Percentiles rank a stretch among this genome's conserved stretches.
These are phyloP conservation scores for Thelaira solivaga DNA, from an alignment of 2,888 invertebrate genomes.

Conservation along the genomic window DNA sequence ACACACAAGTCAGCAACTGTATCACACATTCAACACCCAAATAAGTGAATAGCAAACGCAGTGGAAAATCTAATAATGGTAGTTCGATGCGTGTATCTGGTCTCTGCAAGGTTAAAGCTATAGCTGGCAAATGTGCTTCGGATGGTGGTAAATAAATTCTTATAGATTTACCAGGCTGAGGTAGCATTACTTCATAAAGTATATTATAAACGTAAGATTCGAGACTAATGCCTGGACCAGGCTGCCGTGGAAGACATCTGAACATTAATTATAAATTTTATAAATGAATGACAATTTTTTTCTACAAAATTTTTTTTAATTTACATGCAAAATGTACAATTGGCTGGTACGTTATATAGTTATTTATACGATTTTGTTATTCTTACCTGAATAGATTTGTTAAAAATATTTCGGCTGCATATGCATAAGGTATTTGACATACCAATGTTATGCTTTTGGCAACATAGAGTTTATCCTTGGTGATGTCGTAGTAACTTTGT, in stretches of 20 bases:
- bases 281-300: background rate
- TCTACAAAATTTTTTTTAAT: too few species aligned
- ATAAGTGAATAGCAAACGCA: slow-evolving; percentile 91
- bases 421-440: slow-evolving; percentile 93
- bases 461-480: slow-evolving; percentile 95
- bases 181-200: slow-evolving; percentile 94
- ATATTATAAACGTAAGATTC: slow-evolving; percentile 97
- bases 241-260: slow-evolving; percentile 87
- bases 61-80: slow-evolving; percentile 94
- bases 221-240: slow-evolving; percentile 86
- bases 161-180: slow-evolving; percentile 92
- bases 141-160: slow-evolving; percentile 84
- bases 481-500: slow-evolving; percentile 92
- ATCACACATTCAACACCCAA: slow-evolving; percentile 95
- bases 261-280: background rate
- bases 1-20: slow-evolving; percentile 94
- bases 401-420: slow-evolving; percentile 90
- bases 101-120: slow-evolving; percentile 84
- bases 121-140: slow-evolving; percentile 83
- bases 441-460: slow-evolving; percentile 96
- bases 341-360: too few species aligned
- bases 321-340: too few species aligned
- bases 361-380: background rate
- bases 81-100: slow-evolving; percentile 89
- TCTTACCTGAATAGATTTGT: slow-evolving; percentile 90